Conservation (phyloP, 2,888 invertebrate genomes). For the Petrolisthes manimaculis region DNA sequence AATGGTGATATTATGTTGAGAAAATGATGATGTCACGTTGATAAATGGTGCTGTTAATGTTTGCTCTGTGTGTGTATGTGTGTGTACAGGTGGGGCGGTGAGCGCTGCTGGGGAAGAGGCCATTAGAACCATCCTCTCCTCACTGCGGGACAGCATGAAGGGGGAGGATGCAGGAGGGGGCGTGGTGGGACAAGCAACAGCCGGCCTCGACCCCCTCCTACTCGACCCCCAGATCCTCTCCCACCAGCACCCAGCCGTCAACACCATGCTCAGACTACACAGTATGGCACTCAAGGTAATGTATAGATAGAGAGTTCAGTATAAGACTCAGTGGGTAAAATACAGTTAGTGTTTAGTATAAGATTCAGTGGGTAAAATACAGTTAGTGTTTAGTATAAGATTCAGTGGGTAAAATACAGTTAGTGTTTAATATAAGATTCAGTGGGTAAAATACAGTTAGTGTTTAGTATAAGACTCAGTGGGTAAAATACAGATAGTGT, state of each 20-base stretch:
- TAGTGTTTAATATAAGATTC: background rate
- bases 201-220: background rate
- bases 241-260: slow-evolving; percentile 57
- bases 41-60: background rate
- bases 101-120: slow-evolving; percentile 64
- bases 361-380: too few species aligned
- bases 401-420: background rate
- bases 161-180: slow-evolving; percentile 29
- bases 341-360: background rate
- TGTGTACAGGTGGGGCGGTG: slow-evolving; percentile 60
- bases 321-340: background rate
- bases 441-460: background rate
- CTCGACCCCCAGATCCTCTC: slow-evolving; percentile 45
- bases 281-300: slow-evolving; percentile 60
- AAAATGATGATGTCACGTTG: background rate
- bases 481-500: too few species aligned
- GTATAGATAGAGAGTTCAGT: background rate
- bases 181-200: background rate
- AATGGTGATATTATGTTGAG: background rate
- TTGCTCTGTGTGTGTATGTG: background rate
- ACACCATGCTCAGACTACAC: slow-evolving; percentile 52
- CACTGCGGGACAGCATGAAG: slow-evolving; percentile 48
- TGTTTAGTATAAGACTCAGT: background rate
- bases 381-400: background rate
- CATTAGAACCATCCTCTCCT: slow-evolving; percentile 45